Conservation (phyloP, 2,888 invertebrate genomes). For the Drosophila colorata region DNA sequence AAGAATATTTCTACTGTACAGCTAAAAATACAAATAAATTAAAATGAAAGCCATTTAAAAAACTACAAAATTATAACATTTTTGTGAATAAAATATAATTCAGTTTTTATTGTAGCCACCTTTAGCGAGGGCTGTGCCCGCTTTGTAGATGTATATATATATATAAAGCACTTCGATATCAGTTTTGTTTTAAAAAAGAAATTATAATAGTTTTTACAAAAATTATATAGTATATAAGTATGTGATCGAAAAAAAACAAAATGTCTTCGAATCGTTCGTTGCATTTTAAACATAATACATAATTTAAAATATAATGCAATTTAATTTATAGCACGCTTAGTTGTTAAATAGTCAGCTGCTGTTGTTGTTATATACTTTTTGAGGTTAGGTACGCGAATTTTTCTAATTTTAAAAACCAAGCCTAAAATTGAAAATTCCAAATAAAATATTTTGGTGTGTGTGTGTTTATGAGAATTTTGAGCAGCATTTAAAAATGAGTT, state of each 20-base stretch:
- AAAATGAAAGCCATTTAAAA: slow-evolving; percentile 8
- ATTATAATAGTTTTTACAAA: slow-evolving; percentile 53
- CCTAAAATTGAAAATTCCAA: slow-evolving; percentile 84
- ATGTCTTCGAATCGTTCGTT: slow-evolving; percentile 59
- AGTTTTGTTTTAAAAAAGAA: slow-evolving; percentile 18
- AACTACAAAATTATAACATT: slow-evolving; percentile 27
- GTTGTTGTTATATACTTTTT: slow-evolving; percentile 10
- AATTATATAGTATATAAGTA: slow-evolving; percentile 40
- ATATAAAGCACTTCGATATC: slow-evolving; percentile 50
- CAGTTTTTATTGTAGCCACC: slow-evolving; percentile 64
- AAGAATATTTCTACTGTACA: slow-evolving; percentile 6
- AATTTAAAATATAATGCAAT: slow-evolving; percentile 23
- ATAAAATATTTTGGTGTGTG: slow-evolving; percentile 17
- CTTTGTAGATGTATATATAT: slow-evolving; percentile 40
- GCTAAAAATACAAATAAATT: slow-evolving; percentile 6
- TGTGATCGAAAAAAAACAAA: slow-evolving; percentile 26
- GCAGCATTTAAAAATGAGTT: slow-evolving; percentile 4
- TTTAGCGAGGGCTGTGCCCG: slow-evolving; percentile 43
- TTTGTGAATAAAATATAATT: slow-evolving; percentile 37
- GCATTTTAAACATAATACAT: slow-evolving; percentile 39
- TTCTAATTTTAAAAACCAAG: slow-evolving; percentile 83
- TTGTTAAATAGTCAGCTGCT: slow-evolving; percentile 33
- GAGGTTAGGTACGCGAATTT: slow-evolving; percentile 74
- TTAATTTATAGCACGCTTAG: slow-evolving; percentile 57
- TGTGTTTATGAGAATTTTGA: slow-evolving; percentile 14